These are phyloP conservation scores for Solenopsis fugax DNA, from an alignment of 1,140 invertebrate genomes.

Conservation along the genomic window DNA sequence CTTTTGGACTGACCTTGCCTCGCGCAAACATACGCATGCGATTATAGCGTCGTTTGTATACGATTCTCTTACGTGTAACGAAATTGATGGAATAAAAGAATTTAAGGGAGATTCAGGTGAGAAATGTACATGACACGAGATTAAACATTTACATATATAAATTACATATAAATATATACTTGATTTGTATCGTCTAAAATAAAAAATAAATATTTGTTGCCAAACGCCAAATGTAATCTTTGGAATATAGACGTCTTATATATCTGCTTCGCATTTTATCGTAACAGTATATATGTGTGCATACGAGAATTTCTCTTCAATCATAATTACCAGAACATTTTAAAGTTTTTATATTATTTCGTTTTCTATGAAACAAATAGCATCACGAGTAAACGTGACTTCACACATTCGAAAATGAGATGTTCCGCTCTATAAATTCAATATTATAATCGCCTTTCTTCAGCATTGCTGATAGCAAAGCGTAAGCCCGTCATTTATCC, in stretches of 20 bases:
- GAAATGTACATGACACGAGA: not conserved
- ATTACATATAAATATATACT: slow-evolving; percentile 17
- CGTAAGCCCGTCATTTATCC: slow-evolving; percentile 57
- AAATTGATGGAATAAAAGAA: slow-evolving; percentile 20
- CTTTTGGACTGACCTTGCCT: slow-evolving; percentile 73
- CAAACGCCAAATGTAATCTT: not conserved
- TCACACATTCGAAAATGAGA: slow-evolving; percentile 8
- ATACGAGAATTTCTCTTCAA: not conserved
- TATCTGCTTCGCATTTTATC: not conserved
- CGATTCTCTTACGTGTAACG: slow-evolving; percentile 6
- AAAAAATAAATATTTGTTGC: not conserved
- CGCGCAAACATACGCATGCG: slow-evolving; percentile 71
- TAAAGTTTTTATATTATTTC: not conserved
- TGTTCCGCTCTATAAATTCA: slow-evolving; percentile 45
- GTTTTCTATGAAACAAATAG: not conserved
- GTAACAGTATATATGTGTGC: not conserved
- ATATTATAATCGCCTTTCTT: slow-evolving; percentile 39
- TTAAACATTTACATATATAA: not conserved
- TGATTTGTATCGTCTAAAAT: not conserved
- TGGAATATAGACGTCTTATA: not conserved
- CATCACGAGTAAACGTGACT: not conserved
- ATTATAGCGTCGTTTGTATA: slow-evolving; percentile 73
- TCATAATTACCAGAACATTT: not conserved
- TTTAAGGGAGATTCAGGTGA: slow-evolving; percentile 4
- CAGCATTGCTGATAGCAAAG: slow-evolving; percentile 43